Percentiles rank a stretch among this genome's conserved stretches.
phyloP scores from a whole-genome alignment of 2,113 vertebrate species.

The Naja naja region DNA sequence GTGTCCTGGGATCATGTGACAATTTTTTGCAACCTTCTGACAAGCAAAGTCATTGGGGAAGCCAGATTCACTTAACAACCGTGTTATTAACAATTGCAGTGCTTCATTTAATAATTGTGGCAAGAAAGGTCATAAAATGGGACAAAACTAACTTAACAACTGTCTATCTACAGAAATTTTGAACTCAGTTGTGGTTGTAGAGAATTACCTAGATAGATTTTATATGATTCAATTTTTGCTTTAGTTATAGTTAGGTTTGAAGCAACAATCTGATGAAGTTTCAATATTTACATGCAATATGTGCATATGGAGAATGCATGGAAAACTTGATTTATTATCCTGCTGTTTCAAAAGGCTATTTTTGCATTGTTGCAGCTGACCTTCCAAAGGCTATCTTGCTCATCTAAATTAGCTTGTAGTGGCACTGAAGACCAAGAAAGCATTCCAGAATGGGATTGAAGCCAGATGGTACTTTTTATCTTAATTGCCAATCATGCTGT shows the following conservation, averaged over 20 bases:
- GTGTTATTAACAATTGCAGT: neutral
- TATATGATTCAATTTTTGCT: neutral
- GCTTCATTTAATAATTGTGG: neutral
- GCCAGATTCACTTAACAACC: neutral
- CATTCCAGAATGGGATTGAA: neutral
- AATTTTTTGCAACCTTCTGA: no score
- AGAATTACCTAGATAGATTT: neutral
- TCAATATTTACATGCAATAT: neutral
- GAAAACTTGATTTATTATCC: neutral
- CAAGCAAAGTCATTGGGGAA: neutral
- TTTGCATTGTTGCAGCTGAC: slow-evolving; percentile 1
- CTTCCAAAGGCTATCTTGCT: slow-evolving; percentile 1
- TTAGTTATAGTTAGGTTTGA: neutral
- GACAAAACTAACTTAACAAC: neutral
- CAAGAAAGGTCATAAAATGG: neutral
- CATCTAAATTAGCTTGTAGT: slow-evolving; percentile 8
- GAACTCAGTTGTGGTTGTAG: neutral
- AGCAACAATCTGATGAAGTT: neutral
- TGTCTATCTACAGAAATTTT: neutral
- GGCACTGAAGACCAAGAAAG: neutral
- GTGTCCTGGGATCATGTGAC: no score
- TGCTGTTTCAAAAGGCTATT: neutral
- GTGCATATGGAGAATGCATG: neutral
- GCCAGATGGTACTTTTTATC: neutral
- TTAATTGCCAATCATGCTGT: neutral